Conservation (phyloP, 2,113 vertebrate species). For the Ploceus nigricollis region DNA sequence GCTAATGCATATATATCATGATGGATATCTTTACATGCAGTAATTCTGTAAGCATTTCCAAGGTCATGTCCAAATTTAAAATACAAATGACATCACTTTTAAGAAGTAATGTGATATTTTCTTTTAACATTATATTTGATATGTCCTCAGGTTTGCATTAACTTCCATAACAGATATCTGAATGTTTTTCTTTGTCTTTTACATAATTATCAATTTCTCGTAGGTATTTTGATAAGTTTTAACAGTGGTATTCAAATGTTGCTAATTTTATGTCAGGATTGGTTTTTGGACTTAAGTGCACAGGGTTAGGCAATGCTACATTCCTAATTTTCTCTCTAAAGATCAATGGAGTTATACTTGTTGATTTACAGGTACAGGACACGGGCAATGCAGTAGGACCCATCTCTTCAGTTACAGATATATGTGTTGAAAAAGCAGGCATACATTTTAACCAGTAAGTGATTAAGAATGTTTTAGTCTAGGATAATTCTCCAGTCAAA, state of each 20-base stretch:
- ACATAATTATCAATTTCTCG: neutral
- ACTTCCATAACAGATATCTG: neutral
- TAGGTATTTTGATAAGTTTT: neutral
- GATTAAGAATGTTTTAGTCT: neutral
- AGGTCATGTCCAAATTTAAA: neutral
- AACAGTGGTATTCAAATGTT: neutral
- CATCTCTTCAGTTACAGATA: neutral
- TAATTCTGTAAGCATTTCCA: neutral
- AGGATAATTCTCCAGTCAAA: neutral
- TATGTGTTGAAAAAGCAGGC: neutral
- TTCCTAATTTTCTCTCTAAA: neutral
- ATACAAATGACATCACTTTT: neutral
- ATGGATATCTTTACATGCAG: neutral
- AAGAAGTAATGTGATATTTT: neutral
- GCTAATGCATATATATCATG: neutral
- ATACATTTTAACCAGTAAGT: neutral
- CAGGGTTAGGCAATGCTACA: neutral
- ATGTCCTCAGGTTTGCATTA: neutral
- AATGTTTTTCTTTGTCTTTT: neutral
- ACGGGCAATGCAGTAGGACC: neutral
- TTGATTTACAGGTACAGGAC: neutral
- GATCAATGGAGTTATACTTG: neutral
- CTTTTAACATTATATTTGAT: neutral
- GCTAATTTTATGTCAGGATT: neutral
- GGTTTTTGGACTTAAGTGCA: neutral